Evolutionary conservation across 2,113 vertebrate species (phyloP), one percentile per base, ranked within the genome.

Genomic region (Glareola pratincola): DNA sequence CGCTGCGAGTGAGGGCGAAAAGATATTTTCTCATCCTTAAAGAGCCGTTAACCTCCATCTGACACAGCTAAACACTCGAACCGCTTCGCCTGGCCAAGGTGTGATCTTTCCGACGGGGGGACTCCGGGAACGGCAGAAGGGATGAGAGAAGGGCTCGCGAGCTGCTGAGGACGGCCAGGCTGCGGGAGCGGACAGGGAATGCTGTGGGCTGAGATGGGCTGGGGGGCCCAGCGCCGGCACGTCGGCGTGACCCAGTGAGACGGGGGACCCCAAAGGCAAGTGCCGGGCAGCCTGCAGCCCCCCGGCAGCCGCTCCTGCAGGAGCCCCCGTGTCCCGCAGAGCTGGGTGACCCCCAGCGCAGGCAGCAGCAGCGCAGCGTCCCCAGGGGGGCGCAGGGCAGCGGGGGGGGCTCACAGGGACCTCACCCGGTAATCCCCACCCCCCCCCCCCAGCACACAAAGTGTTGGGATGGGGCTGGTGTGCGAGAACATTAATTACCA

Each of bases 161-260:
- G 26, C 36, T 27, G 47, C 56, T 14, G 3, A 5, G 24, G 20
- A 45, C 4, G 0, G 7, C 5, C 7, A 3, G 22, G 53, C 45
- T 34, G 66, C 24, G 20, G 41, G 26, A 32, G 37, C 47, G 4
- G 17, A 23, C 13, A 30, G 3, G 60, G 64, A 37, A 16, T 4
- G 26, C 20, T 2, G 9, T 4, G 20, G 8, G 36, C 6, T 8
- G 47, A 4, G 59, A 27, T 4, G 39, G 10, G 16, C 22, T 4
- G 39, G 50, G 5, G 51, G 51, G 19, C 8, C n/a, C 32, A 30
- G 27, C 6, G 1, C 15, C 37, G 15, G 3, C 10, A 13, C 6
- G 2, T 29, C 20, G 2, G 9, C 3, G 0, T 18, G 6, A 14
- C 27, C 47, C 6, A 3, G 8, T 3, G 7, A n/a, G 18, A 7